These are phyloP conservation scores for Sphyrna mokarran DNA, from an alignment of 2,113 vertebrate genomes.

Conservation along the genomic window DNA sequence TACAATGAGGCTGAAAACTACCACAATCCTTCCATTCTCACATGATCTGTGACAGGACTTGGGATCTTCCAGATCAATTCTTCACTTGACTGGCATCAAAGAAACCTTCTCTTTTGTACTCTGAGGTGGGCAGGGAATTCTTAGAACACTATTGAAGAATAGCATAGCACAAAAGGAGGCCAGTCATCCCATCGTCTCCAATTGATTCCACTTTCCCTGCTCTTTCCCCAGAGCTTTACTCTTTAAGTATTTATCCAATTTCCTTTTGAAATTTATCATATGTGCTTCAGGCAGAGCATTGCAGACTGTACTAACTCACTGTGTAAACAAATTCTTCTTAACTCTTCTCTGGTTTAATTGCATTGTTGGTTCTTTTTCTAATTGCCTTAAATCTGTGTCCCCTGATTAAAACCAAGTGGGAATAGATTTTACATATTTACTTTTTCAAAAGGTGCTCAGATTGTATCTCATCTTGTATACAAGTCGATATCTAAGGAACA, in stretches of 20 bases:
- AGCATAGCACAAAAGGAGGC: no score
- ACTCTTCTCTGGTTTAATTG: neutral
- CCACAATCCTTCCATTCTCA: neutral
- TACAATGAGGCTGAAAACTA: neutral
- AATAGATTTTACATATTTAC: neutral
- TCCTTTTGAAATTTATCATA: no score
- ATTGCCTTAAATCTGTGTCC: neutral
- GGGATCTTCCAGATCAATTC: neutral
- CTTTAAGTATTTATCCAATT: no score
- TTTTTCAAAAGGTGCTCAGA: no score
- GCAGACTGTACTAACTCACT: no score
- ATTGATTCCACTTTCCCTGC: no score
- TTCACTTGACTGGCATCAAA: neutral
- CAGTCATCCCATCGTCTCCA: no score
- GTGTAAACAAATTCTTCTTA: no score
- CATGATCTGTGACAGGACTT: no score
- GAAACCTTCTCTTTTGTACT: neutral
- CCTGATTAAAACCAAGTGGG: neutral
- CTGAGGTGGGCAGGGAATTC: neutral
- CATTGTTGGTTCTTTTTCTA: neutral
- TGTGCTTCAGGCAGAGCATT: no score
- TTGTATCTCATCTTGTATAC: neutral
- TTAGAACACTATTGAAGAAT: no score
- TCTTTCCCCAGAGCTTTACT: no score
- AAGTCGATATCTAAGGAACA: neutral